Percentiles rank a stretch among this genome's conserved stretches.
Evolutionary conservation across 2,113 vertebrate genomes (phyloP).

Genomic region (Haliaeetus leucogaster): DNA sequence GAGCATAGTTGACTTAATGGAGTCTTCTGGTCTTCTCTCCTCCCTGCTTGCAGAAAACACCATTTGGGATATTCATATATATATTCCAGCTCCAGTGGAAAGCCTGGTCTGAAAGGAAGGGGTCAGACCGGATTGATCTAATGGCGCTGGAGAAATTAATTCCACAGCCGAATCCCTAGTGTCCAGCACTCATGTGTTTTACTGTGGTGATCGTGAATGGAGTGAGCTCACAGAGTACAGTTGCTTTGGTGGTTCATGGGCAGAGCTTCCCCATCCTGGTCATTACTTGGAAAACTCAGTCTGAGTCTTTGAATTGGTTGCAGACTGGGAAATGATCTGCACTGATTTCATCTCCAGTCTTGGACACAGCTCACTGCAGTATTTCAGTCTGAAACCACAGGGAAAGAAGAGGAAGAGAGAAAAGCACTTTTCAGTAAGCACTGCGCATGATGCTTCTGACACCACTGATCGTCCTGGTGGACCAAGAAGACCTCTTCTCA

Average conservation of each 20-base stretch:
- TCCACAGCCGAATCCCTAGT: not conserved
- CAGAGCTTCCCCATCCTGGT: not conserved
- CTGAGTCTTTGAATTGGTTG: not conserved
- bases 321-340: not conserved
- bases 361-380: not conserved
- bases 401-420: not conserved
- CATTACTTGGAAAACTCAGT: not conserved
- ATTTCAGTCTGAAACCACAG: not conserved
- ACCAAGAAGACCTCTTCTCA: not conserved
- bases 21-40: not conserved
- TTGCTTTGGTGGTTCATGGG: not conserved
- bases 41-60: not conserved
- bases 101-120: not conserved
- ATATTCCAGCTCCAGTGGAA: not conserved
- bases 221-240: not conserved
- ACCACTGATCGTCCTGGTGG: rapidly evolving
- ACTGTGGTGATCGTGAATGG: rapidly evolving
- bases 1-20: not conserved
- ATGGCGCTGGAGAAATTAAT: not conserved
- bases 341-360: not conserved
- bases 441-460: not conserved
- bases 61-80: not conserved
- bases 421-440: not conserved
- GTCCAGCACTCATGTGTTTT: not conserved
- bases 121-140: not conserved